Conservation (phyloP, 1,140 invertebrate genomes). For the Drosophila tristis region DNA sequence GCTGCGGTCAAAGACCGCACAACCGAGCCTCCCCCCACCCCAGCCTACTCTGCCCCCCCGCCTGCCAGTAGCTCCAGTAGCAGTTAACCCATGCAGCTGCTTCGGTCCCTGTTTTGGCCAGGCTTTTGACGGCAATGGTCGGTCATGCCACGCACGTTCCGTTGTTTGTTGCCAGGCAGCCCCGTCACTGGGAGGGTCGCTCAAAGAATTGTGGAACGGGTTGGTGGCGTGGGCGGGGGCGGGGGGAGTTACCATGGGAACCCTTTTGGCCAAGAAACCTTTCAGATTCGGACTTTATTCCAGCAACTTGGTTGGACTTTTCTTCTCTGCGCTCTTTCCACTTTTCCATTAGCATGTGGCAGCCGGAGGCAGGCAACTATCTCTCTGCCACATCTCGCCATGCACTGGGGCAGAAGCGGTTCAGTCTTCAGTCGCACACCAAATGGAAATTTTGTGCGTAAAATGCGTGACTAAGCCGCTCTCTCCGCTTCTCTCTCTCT, state of each 20-base stretch:
- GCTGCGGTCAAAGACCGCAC: constrained; percentile 57
- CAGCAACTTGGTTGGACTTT: no score
- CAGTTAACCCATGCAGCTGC: no score
- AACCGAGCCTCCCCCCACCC: constrained; percentile 33
- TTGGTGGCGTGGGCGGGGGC: no score
- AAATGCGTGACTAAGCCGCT: constrained; percentile 60
- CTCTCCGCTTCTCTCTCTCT: background rate
- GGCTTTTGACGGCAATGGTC: constrained; percentile 49
- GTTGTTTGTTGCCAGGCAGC: constrained; percentile 35
- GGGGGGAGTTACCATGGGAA: background rate
- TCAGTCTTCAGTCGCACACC: constrained; percentile 10
- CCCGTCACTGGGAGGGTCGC: constrained; percentile 21
- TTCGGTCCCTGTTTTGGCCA: constrained; percentile 31
- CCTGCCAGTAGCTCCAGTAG: no score
- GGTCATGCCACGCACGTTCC: constrained; percentile 51
- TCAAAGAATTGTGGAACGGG: constrained; percentile 1
- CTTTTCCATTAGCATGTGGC: no score
- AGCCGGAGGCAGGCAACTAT: no score
- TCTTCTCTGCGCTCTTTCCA: no score
- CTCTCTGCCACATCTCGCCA: no score
- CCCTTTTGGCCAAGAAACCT: no score
- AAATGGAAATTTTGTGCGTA: constrained; percentile 48
- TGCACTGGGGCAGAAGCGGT: constrained; percentile 11
- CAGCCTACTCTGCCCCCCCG: constrained; percentile 12
- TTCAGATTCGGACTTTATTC: no score